Evolutionary conservation across 2,797 vertebrate genomes (phyloP).

Genomic region (Rhabdomys pumilio): DNA sequence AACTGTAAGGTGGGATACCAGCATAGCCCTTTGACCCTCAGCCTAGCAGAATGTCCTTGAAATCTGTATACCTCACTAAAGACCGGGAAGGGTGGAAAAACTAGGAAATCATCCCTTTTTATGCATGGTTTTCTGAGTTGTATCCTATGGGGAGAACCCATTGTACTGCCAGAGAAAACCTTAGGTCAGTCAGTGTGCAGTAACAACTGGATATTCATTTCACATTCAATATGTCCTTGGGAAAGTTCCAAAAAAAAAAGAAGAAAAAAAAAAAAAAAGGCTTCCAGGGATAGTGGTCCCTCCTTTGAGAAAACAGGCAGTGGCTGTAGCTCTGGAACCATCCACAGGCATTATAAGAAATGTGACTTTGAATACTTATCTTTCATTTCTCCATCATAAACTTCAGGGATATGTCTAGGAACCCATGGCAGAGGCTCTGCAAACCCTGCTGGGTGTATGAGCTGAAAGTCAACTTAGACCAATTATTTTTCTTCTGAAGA

Average conservation of each 20-base stretch:
- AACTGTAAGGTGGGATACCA: not conserved
- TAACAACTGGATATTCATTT: not conserved
- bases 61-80: not conserved
- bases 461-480: not conserved
- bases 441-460: not conserved
- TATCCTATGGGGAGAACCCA: not conserved
- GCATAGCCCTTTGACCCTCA: not conserved
- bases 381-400: not conserved
- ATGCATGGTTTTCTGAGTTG: not conserved
- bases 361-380: not conserved
- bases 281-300: not conserved
- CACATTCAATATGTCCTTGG: not conserved
- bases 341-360: not conserved
- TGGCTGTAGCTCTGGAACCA: not conserved
- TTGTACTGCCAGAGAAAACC: not conserved
- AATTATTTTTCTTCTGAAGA: not conserved
- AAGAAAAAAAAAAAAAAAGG: not conserved
- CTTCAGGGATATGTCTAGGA: not conserved
- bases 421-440: not conserved
- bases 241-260: not conserved
- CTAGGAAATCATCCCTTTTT: not conserved
- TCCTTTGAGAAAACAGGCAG: not conserved
- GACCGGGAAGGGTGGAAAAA: not conserved
- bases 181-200: not conserved
- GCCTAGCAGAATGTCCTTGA: not conserved